Conservation (phyloP, 2,113 vertebrate species). For the Antechinus stuartii region DNA sequence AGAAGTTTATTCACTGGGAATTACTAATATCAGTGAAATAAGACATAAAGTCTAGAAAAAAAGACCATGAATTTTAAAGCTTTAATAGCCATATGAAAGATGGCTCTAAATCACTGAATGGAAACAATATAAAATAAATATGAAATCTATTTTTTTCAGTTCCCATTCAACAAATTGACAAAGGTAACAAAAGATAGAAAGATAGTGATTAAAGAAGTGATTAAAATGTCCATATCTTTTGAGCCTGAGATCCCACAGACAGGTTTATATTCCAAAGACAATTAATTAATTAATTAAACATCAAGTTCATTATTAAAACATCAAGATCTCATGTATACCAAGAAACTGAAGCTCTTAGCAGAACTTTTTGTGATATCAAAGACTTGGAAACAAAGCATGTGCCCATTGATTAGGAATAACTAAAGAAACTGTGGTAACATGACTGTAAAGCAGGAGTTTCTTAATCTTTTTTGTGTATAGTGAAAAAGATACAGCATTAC, state of each 20-base stretch:
- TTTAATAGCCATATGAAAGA: not conserved
- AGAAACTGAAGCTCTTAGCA: not conserved
- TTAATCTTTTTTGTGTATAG: not conserved
- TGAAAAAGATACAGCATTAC: not conserved
- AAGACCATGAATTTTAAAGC: not conserved
- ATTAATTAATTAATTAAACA: too few relatives aligned
- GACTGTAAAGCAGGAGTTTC: not conserved
- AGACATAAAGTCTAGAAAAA: not conserved
- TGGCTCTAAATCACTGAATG: not conserved
- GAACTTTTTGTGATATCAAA: not conserved
- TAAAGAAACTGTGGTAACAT: not conserved
- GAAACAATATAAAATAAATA: not conserved
- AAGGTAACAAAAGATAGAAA: not conserved
- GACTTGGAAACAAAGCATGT: not conserved
- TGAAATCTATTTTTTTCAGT: too few relatives aligned
- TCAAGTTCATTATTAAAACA: not conserved
- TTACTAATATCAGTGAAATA: not conserved
- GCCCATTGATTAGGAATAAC: not conserved
- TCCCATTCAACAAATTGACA: not conserved
- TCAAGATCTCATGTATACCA: not conserved
- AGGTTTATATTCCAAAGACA: not conserved
- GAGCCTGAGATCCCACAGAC: not conserved
- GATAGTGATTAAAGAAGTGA: not conserved
- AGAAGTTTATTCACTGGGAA: not conserved
- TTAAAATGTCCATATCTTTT: not conserved